Conservation (phyloP, 2,113 vertebrate genomes). For the Ariopsis seemanni region DNA sequence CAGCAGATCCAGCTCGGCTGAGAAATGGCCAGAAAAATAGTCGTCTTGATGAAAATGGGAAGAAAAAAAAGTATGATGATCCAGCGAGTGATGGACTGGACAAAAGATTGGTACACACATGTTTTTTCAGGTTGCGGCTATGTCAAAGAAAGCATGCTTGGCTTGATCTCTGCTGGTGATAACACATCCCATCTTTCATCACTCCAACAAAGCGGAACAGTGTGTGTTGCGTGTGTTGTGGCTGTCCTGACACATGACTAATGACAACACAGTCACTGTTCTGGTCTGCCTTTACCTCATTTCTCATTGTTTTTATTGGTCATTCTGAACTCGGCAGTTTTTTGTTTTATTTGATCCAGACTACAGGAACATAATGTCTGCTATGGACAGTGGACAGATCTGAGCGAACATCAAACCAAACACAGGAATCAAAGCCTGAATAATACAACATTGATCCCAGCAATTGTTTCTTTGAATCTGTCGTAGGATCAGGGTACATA, state of each 20-base stretch:
- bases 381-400: neutral
- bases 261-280: conserved; percentile 10
- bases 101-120: neutral
- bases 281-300: conserved; percentile 34
- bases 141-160: conserved; percentile 30
- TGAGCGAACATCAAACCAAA: conserved; percentile 14
- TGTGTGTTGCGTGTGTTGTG: neutral
- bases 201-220: neutral
- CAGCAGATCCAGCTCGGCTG: neutral
- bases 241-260: no score
- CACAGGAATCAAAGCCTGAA: conserved; percentile 33
- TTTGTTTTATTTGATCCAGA: neutral
- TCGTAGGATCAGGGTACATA: conserved; percentile 5
- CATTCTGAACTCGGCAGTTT: neutral
- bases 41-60: neutral
- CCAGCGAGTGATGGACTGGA: neutral
- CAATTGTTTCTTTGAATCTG: neutral
- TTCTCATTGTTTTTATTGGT: neutral
- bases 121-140: neutral
- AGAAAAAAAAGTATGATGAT: neutral
- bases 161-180: conserved; percentile 32
- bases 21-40: neutral
- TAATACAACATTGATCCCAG: conserved; percentile 22
- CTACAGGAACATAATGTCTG: neutral
- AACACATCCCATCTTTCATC: conserved; percentile 31